Percentiles rank a stretch among this genome's conserved stretches.
Conservation (phyloP, 1,140 invertebrate genomes). For the Aphelinus certus region DNA sequence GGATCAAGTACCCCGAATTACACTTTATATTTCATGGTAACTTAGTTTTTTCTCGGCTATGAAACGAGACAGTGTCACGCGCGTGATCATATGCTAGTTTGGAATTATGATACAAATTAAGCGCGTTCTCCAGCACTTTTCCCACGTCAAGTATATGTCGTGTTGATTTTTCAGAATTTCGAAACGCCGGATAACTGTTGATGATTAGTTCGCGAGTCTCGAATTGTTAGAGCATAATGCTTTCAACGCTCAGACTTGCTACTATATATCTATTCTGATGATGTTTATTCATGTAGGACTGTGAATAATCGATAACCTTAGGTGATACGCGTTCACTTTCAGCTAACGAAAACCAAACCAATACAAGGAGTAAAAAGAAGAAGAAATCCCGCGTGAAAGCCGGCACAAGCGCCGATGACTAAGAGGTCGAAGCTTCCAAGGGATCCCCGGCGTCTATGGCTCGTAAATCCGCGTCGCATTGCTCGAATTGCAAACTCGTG, state of each 20-base stretch:
- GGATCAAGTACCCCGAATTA: too few species aligned
- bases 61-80: not conserved
- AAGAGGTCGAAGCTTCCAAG: not conserved
- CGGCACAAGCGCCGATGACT: not conserved
- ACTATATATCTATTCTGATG: too few species aligned
- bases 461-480: slow-evolving; percentile 9
- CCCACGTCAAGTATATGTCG: too few species aligned
- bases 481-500: not conserved
- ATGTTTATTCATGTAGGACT: too few species aligned
- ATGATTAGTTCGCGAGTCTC: too few species aligned
- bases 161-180: too few species aligned
- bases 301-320: too few species aligned
- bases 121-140: too few species aligned
- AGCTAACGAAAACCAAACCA: not conserved
- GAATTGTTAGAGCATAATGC: too few species aligned
- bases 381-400: not conserved
- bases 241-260: too few species aligned
- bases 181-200: too few species aligned
- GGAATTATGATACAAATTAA: not conserved
- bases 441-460: not conserved
- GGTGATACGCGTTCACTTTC: not conserved
- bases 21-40: too few species aligned
- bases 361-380: not conserved
- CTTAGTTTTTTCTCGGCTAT: not conserved
- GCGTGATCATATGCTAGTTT: not conserved